Evolutionary conservation across 1,140 invertebrate genomes (phyloP), one percentile per base, ranked within the genome.

Genomic region (Polyergus mexicanus): DNA sequence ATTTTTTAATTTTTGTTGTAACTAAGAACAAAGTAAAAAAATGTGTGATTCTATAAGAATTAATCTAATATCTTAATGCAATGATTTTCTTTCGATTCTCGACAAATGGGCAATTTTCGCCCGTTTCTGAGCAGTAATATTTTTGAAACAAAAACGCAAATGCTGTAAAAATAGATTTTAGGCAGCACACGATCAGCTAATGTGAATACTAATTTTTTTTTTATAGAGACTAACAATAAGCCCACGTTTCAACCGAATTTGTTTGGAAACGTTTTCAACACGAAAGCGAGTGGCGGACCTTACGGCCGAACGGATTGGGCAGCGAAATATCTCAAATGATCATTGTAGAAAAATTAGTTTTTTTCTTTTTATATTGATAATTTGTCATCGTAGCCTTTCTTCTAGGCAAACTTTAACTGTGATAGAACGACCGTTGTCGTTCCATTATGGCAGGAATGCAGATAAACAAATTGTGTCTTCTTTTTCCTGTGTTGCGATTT

Each of bases 231-330:
- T 44, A 84, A 92, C 0, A 93, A 87, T 63, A 95, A 95, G 85
- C 88, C 91, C 72, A 89, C 92, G 13, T 77, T 93, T 77, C 92
- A 94, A 77, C 88, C 92, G 5, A 94, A 93, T 83, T 88, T 93
- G 38, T 94, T 94, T 47, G 94, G 93, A 65, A 92, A 91, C 80
- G 86, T 95, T 60, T 89, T 95, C 84, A 95, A 94, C 84, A 81
- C 93, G 19, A 93, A 94, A 88, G 92, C 94, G 35, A 94, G 92
- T 69, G 94, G 94, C 63, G 95, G 94, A 74, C 87, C 95, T 22
- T 94, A 96, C 77, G 96, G 96, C 41, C 92, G 96, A 72, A 96
- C 95, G 32, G 96, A 97, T 89, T 97, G 96, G 96, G 95, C 96
- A 63, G 96, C 96, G 7, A 97, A 97, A 95, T 97, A 96, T 65